Conservation (phyloP, 2,797 vertebrate genomes). For the Loriculus beryllinus region DNA sequence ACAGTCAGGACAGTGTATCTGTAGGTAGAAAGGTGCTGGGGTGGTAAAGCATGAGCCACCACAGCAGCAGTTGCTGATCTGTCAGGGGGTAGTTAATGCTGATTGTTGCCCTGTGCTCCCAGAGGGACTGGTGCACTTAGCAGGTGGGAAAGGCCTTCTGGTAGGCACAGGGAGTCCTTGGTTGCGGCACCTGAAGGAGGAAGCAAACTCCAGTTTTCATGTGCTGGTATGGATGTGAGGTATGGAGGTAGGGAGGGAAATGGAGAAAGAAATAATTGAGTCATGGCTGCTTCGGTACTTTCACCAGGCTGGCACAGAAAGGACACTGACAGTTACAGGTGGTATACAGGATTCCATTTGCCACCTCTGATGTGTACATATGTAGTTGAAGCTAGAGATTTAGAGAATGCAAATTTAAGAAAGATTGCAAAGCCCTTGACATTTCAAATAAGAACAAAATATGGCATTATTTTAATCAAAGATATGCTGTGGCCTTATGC, state of each 20-base stretch:
- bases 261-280: neutral
- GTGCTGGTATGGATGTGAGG: neutral
- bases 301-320: neutral
- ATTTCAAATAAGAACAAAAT: neutral
- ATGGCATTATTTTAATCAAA: neutral
- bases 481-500: neutral
- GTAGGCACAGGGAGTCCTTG: neutral
- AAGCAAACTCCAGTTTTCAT: neutral
- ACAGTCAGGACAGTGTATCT: neutral
- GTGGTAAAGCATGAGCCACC: neutral
- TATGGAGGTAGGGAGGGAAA: neutral
- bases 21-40: neutral
- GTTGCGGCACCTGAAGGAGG: rapidly evolving
- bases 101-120: neutral
- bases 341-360: neutral
- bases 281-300: neutral
- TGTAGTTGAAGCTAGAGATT: neutral
- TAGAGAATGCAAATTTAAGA: neutral
- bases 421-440: neutral
- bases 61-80: neutral
- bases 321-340: neutral
- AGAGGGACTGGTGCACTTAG: rapidly evolving
- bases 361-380: neutral
- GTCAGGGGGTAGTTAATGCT: neutral
- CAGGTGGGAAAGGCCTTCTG: neutral